These are phyloP conservation scores for Sialis fuliginosa DNA, from an alignment of 2,888 invertebrate genomes.

Conservation along the genomic window DNA sequence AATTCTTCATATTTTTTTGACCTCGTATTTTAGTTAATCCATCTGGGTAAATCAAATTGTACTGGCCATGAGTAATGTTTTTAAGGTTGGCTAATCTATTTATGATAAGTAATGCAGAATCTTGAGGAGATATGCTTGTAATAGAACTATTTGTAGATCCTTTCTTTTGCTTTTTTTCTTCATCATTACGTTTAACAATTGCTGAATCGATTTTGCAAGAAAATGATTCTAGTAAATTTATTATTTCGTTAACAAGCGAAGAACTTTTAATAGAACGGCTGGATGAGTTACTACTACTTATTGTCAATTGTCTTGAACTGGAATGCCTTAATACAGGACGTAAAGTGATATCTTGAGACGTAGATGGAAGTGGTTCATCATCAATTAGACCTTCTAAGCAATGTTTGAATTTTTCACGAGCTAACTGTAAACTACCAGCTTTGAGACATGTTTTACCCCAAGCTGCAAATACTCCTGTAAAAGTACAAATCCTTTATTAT, in stretches of 20 bases:
- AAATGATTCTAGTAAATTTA: slow-evolving; percentile 46
- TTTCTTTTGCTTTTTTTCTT: slow-evolving; percentile 13
- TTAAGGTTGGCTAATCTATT: slow-evolving; percentile 27
- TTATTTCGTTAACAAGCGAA: slow-evolving; percentile 48
- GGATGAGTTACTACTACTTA: neutral
- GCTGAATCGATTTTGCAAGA: slow-evolving; percentile 33
- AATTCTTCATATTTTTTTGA: slow-evolving; percentile 8
- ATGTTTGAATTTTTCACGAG: slow-evolving; percentile 53
- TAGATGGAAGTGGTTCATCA: slow-evolving; percentile 17
- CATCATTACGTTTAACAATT: slow-evolving; percentile 28
- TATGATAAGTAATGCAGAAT: slow-evolving; percentile 29
- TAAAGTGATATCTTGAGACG: neutral
- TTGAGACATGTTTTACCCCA: slow-evolving; percentile 75
- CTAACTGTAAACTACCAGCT: slow-evolving; percentile 60
- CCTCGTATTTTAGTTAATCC: slow-evolving; percentile 1
- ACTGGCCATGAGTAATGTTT: slow-evolving; percentile 23
- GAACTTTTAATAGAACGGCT: slow-evolving; percentile 39
- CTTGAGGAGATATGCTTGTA: slow-evolving; percentile 15
- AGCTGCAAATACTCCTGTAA: slow-evolving; percentile 59
- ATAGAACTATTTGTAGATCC: slow-evolving; percentile 19
- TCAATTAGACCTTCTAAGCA: slow-evolving; percentile 30
- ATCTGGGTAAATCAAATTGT: slow-evolving; percentile 9
- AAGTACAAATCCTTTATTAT: neutral
- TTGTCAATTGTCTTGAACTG: neutral
- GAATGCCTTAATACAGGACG: slow-evolving; percentile 2